Evolutionary conservation across 2,797 vertebrate species (phyloP).

Genomic region (Chelidonichthys spinosus): DNA sequence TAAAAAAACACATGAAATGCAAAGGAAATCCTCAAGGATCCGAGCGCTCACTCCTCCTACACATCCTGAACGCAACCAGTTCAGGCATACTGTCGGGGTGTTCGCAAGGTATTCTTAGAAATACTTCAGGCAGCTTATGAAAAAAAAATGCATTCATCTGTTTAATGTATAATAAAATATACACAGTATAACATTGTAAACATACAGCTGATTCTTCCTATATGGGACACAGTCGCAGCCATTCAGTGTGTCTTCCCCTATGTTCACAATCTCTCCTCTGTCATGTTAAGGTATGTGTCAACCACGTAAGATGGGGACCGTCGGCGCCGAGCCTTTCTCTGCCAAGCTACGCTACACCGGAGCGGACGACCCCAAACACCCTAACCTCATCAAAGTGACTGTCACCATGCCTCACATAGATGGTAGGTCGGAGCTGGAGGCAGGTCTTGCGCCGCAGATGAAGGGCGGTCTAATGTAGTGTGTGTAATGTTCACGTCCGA

Average conservation of each 20-base stretch:
- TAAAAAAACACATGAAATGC: conserved; percentile 5
- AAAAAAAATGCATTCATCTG: not conserved
- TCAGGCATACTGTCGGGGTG: conserved; percentile 23
- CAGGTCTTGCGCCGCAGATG: conserved; percentile 51
- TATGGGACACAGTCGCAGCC: not conserved
- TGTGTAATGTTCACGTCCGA: conserved; percentile 68
- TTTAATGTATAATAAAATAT: not conserved
- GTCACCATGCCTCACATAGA: conserved; percentile 96
- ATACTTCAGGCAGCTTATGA: conserved; percentile 6
- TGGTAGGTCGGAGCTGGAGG: conserved; percentile 82
- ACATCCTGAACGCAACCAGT: conserved; percentile 50
- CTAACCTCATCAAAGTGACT: conserved; percentile 94
- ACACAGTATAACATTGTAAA: not conserved
- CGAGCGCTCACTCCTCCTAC: conserved; percentile 43
- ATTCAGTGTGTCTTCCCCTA: not conserved
- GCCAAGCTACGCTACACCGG: conserved; percentile 94
- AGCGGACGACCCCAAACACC: conserved; percentile 87
- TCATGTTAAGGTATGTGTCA: conserved; percentile 90
- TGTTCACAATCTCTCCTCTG: conserved; percentile 29
- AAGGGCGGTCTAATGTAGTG: conserved; percentile 63
- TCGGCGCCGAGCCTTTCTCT: conserved; percentile 96
- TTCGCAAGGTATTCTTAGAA: conserved; percentile 38
- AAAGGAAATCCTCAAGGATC: conserved; percentile 4
- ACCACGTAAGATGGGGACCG: conserved; percentile 88
- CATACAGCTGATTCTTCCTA: no score